Evolutionary conservation across 2,113 vertebrate species (phyloP), one percentile per base, ranked within the genome.

Genomic region (Elanoides forficatus): DNA sequence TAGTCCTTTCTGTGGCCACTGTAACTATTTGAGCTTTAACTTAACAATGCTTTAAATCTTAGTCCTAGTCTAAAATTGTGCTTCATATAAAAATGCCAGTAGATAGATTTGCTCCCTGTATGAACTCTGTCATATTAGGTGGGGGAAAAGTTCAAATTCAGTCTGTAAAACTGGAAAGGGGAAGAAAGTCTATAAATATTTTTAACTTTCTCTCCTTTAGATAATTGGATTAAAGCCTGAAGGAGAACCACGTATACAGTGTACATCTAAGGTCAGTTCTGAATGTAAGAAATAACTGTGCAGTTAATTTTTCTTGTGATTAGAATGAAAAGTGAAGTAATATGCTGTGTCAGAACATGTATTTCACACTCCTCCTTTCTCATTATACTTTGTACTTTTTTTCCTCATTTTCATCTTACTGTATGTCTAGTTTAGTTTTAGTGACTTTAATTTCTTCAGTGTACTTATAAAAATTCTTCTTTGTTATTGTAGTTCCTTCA

Each of bases 171-270:
- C 9, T 65, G 34, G 40, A 68, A 79, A 47, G 19, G 13, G 20
- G 21, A 15, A 75, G 43, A 63, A 84, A 25, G 14, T 48, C 45
- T 75, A 29, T 81, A 94, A 90, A 85, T 90, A 59, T 65, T 62
- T 62, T 91, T 42, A 71, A 53, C 30, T 96, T 97, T 96, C 88
- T 97, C 30, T 94, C 66, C 70, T 94, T 43, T 90, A 99, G 99
- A 98, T 99, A 98, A 99, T 99, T 96, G 99, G 99, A 93, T 98
- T 99, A 96, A 99, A 98, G 86, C 99, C 99, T 42, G n/a, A 95
- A 47, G 99, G 99, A 88, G 86, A 98, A 18, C 99, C 99, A 59
- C 96, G 42, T 67, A 99, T 99, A 98, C 87, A 97, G 4, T 99
- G 99, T 97, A 92, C 91, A 43, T 27, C 98, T 88, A 99, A 99